Evolutionary conservation across 2,797 vertebrate species (phyloP).

Genomic region (Paedocypris micromegethes): DNA sequence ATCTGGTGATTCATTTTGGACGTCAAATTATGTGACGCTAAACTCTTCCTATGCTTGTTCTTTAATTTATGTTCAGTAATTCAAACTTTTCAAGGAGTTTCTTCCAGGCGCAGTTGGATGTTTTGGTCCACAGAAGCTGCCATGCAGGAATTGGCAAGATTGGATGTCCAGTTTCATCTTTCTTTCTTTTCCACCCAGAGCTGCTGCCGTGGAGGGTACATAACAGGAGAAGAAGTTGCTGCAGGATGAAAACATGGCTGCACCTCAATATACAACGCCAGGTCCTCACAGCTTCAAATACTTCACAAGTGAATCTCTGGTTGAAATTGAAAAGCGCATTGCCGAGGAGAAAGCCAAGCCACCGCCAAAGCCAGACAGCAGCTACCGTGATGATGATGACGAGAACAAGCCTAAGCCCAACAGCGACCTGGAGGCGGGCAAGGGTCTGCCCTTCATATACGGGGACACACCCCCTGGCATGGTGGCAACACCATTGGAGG

Average conservation of each 20-base stretch:
- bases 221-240: constrained; percentile 81
- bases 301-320: constrained; percentile 93
- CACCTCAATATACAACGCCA: constrained; percentile 93
- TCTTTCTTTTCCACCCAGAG: constrained; percentile 58
- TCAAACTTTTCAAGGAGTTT: no score
- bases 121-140: no score
- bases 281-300: constrained; percentile 95
- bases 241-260: constrained; percentile 99
- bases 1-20: no score
- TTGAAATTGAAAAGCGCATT: constrained; percentile 89
- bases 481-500: constrained; percentile 93
- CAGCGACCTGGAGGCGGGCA: constrained; percentile 93
- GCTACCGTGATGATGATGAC: constrained; percentile 94
- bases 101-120: no score
- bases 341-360: constrained; percentile 92
- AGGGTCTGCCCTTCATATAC: constrained; percentile 96
- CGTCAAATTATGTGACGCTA: no score
- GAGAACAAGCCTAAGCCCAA: constrained; percentile 95
- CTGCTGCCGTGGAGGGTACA: constrained; percentile 79
- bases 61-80: no score
- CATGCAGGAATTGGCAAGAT: no score
- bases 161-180: background rate
- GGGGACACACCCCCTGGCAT: constrained; percentile 86
- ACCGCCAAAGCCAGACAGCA: constrained; percentile 91
- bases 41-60: no score